Evolutionary conservation across 2,113 vertebrate genomes (phyloP).

Genomic region (Nerophis lumbriciformis): DNA sequence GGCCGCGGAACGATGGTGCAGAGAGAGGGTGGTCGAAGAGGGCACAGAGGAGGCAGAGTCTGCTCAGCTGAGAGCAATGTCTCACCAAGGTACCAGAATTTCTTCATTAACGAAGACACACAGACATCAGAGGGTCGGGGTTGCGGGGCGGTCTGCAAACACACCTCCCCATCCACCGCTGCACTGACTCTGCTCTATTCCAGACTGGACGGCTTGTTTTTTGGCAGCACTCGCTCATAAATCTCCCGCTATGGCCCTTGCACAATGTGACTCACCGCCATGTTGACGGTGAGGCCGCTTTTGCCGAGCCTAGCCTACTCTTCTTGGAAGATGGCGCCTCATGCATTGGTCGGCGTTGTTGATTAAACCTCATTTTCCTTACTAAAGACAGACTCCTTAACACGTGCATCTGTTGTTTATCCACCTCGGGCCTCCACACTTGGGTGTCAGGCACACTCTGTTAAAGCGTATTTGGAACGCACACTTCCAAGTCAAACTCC

Average conservation of each 20-base stretch:
- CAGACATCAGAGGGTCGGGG: conserved; percentile 71
- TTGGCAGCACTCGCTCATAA: conserved; percentile 54
- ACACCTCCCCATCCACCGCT: conserved; percentile 41
- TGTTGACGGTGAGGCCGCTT: conserved; percentile 33
- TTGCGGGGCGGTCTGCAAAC: conserved; percentile 63
- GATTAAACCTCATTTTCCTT: not conserved
- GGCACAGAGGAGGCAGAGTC: conserved; percentile 49
- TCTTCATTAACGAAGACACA: conserved; percentile 78
- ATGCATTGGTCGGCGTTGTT: too few relatives aligned
- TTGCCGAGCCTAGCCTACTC: not conserved
- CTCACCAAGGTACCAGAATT: conserved; percentile 76
- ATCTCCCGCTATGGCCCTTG: conserved; percentile 44
- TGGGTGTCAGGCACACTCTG: conserved; percentile 64
- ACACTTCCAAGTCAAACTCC: conserved; percentile 58
- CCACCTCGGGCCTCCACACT: conserved; percentile 48
- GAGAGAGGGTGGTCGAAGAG: conserved; percentile 15
- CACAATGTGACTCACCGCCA: conserved; percentile 52
- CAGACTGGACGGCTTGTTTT: conserved; percentile 68
- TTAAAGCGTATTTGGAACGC: conserved; percentile 60
- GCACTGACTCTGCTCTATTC: conserved; percentile 43
- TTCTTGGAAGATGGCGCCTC: not conserved
- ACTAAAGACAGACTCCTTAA: not conserved
- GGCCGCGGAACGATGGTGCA: conserved; percentile 25
- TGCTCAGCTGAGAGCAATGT: conserved; percentile 76
- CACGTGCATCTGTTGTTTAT: conserved; percentile 34